Evolutionary conservation across 2,113 vertebrate genomes (phyloP).

Genomic region (Nerophis ophidion): DNA sequence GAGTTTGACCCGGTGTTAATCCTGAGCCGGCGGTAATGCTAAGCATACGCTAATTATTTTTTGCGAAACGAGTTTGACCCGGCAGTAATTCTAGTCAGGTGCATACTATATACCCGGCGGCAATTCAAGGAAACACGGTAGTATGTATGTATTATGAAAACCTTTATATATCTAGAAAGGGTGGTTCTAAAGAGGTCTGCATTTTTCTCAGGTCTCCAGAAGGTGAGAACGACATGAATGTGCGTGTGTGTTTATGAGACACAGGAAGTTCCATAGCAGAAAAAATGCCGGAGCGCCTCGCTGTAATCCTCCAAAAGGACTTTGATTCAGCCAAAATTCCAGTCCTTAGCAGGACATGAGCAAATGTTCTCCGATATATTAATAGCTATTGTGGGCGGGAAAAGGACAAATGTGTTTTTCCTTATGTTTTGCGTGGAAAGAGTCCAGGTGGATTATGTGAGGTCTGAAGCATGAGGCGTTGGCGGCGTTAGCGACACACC

Average conservation of each 20-base stretch:
- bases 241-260: conserved; percentile 22
- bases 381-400: conserved; percentile 64
- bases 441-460: conserved; percentile 65
- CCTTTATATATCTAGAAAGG: no score
- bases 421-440: conserved; percentile 66
- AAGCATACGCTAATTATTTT: no score
- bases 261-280: neutral
- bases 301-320: conserved; percentile 46
- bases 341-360: conserved; percentile 66
- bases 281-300: conserved; percentile 43
- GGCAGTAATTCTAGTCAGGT: no score
- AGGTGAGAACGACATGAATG: no score
- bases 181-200: no score
- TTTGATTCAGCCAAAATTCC: conserved; percentile 57
- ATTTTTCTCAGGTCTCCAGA: no score
- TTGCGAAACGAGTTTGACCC: no score
- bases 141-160: no score
- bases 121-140: no score
- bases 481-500: conserved; percentile 47
- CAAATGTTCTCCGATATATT: conserved; percentile 61
- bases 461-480: conserved; percentile 43
- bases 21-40: no score
- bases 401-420: conserved; percentile 54
- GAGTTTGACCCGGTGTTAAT: no score
- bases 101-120: no score